phyloP scores from a whole-genome alignment of 1,140 invertebrate species.

The Cydia strobilella region DNA sequence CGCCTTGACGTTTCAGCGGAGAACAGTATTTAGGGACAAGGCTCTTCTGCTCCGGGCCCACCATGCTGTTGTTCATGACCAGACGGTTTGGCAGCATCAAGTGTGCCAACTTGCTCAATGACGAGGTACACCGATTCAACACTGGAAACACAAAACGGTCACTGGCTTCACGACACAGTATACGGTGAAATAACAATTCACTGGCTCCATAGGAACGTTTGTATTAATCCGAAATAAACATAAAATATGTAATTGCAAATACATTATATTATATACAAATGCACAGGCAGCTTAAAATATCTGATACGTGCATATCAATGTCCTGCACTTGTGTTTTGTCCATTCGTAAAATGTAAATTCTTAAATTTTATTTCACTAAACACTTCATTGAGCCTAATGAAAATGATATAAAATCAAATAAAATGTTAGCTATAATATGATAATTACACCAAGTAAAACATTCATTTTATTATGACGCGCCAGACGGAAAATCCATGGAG shows the following conservation, averaged over 20 bases:
- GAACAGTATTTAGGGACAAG: slow-evolving; percentile 63
- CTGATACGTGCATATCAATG: too few relatives aligned
- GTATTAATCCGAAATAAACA: background rate
- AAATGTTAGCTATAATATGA: background rate
- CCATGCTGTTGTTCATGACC: slow-evolving; percentile 51
- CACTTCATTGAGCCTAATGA: background rate
- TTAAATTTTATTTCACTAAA: background rate
- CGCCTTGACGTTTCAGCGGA: slow-evolving; percentile 67
- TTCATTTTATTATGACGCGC: slow-evolving; percentile 21
- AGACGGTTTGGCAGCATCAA: slow-evolving; percentile 62
- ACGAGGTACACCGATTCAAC: slow-evolving; percentile 64
- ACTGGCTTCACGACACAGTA: slow-evolving; percentile 17
- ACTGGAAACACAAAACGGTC: slow-evolving; percentile 58
- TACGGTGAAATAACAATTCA: background rate
- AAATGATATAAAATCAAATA: background rate
- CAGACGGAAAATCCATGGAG: background rate
- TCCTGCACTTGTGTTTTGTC: too few relatives aligned
- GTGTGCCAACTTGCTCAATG: slow-evolving; percentile 54
- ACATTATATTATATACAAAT: too few relatives aligned
- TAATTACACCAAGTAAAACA: slow-evolving; percentile 42
- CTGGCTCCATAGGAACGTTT: background rate
- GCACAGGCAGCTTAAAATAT: too few relatives aligned
- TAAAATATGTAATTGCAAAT: background rate
- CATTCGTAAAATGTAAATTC: too few relatives aligned
- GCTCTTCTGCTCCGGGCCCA: slow-evolving; percentile 48